Evolutionary conservation across 1,140 invertebrate species (phyloP), one percentile per base, ranked within the genome.

Genomic region (Babylonia areolata): DNA sequence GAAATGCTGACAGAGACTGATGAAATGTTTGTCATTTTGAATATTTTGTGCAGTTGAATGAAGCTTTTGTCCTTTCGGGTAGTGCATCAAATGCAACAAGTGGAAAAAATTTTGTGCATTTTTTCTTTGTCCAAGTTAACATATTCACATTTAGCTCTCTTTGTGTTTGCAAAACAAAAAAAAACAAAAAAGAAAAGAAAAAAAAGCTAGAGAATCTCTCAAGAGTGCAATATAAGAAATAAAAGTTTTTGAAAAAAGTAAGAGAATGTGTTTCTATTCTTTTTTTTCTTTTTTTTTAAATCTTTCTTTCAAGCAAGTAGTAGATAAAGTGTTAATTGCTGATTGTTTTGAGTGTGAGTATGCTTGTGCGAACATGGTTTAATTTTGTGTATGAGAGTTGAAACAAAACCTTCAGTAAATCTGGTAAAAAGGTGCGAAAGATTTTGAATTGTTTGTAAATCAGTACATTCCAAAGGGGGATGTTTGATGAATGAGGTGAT

Each of bases 191-290:
- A n/a, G n/a, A n/a, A n/a, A n/a, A n/a, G n/a, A n/a, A n/a, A n/a
- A n/a, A n/a, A n/a, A 64, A 64, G 58, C 58, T 64, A 64, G 58
- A 64, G 17, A 64, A 23, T n/a, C 58, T n/a, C 58, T 64, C 58
- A 64, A 64, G 58, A 64, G 58, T 64, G 58, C 58, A 64, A 64
- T 64, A 64, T 64, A 64, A 64, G 58, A 64, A 64, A 64, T 64
- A 64, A 64, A 64, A 23, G 46, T 86, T 77, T 37, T 77, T 31
- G 17, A 23, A n/a, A 77, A 77, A 77, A 33, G n/a, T 23, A 77
- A 77, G 73, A 37, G 33, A 77, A 46, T 79, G 23, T 79, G 28
- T 64, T 64, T 64, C 28, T 23, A 28, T 64, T 64, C 5, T 46
- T 46, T 46, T 46, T 46, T 46, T 46, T 51, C 17, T 9, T 51